Evolutionary conservation across 2,797 vertebrate species (phyloP).

Genomic region (Dendrocincla tyrannina): DNA sequence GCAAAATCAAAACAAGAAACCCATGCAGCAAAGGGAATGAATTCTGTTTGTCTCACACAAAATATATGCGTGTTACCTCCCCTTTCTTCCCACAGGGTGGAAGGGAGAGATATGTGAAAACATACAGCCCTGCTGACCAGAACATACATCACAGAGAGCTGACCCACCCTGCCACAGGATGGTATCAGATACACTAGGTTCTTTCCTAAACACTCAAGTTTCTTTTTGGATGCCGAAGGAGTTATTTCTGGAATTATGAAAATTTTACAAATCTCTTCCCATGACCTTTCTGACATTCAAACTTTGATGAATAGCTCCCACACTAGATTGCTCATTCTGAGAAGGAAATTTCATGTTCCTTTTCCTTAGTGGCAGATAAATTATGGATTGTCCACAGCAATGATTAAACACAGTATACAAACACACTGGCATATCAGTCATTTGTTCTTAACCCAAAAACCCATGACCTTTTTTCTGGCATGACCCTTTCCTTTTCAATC

Average conservation of each 20-base stretch:
- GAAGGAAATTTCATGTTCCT: slow-evolving; percentile 51
- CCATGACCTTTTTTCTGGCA: not conserved
- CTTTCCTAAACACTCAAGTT: slow-evolving; percentile 30
- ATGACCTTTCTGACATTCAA: slow-evolving; percentile 66
- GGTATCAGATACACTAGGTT: not conserved
- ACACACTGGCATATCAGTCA: not conserved
- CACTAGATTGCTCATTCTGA: slow-evolving; percentile 34
- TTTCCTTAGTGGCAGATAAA: slow-evolving; percentile 39
- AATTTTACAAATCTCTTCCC: slow-evolving; percentile 71
- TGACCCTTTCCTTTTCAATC: not conserved
- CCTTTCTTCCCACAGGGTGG: not conserved
- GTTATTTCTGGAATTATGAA: slow-evolving; percentile 68
- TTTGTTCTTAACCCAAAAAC: not conserved
- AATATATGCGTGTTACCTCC: not conserved
- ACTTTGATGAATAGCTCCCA: slow-evolving; percentile 60
- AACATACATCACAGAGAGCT: not conserved
- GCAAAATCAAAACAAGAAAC: not conserved
- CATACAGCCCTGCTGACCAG: not conserved
- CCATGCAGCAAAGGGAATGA: not conserved
- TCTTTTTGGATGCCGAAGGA: not conserved
- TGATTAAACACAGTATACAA: slow-evolving; percentile 24
- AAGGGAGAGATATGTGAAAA: not conserved
- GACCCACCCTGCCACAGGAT: not conserved
- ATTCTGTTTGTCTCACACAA: not conserved
- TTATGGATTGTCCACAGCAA: slow-evolving; percentile 16